Base-by-base conservation (phyloP, 1,140 invertebrate species). In the Zaprionus capensis region DNA sequence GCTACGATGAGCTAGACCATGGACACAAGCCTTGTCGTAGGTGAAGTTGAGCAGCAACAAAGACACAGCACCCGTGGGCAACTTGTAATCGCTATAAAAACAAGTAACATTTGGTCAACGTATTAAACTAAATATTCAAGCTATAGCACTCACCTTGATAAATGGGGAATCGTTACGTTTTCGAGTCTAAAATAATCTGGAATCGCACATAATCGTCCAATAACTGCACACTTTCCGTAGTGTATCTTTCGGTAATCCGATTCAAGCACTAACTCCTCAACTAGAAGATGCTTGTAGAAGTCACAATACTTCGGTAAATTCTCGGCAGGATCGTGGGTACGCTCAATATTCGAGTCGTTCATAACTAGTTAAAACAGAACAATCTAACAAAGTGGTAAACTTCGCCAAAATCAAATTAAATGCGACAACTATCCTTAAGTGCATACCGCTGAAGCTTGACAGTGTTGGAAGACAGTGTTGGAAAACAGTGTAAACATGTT, bases 151-250 rank as follows among this genome's bases (percentile, higher is more conserved):
- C 38, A 92, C 91, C 53, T 59, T 22, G 81, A 69, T n/a, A 92
- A 44, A 28, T 66, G 71, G 4, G 63, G 73, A 11, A 92, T 38
- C 1, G 71, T 64, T 15, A 92, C 71, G 78, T 85, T 92, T 65
- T 92, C 76, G 17, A 92, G 31, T 4, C 44, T 41, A 44, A 73
- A 71, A 22, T 75, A 44, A 20, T 78, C 64, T 2, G 69, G 20
- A 26, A 68, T n/a, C 0, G 67, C 22, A 17, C 55, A 31, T 4
- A 90, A 55, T 26, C 86, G 72, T 12, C 91, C 91, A 63, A 91
- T 82, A 15, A 92, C 44, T 20, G 80, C 59, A 58, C 86, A 91
- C 41, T 88, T 80, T 0, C 91, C 91, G 68, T 81, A 91, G 26
- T 92, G 91, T 1, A 92, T 9, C 2, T 66, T 51, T 4, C 38